Conservation (phyloP, 1,140 invertebrate species). For the Nasonia longicornis region DNA sequence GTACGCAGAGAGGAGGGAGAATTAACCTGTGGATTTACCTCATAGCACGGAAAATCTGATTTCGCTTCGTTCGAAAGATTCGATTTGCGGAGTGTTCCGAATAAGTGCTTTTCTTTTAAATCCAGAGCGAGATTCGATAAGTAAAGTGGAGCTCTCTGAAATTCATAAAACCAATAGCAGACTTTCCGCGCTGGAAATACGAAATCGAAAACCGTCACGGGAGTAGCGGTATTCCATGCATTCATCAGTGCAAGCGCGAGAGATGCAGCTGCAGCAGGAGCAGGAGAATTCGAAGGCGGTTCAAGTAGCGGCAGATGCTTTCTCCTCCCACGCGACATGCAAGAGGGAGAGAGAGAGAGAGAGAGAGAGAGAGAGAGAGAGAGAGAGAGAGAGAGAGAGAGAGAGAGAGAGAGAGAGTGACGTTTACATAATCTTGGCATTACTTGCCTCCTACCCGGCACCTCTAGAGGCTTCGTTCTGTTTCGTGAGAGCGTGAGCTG, state of each 20-base stretch:
- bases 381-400: slow-evolving; percentile 31
- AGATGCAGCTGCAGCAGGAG: not conserved
- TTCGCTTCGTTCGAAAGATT: not conserved
- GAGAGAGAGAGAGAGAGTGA: slow-evolving; percentile 54
- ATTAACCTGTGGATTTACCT: not conserved
- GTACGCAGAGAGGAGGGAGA: not conserved
- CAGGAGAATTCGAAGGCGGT: not conserved
- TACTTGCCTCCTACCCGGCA: slow-evolving; percentile 57
- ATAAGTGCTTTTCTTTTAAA: not conserved
- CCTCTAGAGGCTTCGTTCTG: slow-evolving; percentile 23
- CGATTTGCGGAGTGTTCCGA: not conserved
- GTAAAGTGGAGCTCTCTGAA: not conserved
- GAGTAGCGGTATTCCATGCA: not conserved
- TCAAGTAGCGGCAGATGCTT: not conserved
- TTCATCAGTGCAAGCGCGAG: not conserved
- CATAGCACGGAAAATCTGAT: not conserved
- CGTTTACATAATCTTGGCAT: slow-evolving; percentile 68
- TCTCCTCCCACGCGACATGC: not conserved
- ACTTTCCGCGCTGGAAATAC: not conserved
- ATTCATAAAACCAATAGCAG: not conserved
- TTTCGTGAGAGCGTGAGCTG: not conserved
- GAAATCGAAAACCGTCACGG: not conserved
- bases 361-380: slow-evolving; percentile 22
- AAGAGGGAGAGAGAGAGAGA: slow-evolving; percentile 35
- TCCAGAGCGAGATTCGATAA: not conserved